phyloP scores from a whole-genome alignment of 2,797 vertebrate species.

The Amazona ochrocephala region DNA sequence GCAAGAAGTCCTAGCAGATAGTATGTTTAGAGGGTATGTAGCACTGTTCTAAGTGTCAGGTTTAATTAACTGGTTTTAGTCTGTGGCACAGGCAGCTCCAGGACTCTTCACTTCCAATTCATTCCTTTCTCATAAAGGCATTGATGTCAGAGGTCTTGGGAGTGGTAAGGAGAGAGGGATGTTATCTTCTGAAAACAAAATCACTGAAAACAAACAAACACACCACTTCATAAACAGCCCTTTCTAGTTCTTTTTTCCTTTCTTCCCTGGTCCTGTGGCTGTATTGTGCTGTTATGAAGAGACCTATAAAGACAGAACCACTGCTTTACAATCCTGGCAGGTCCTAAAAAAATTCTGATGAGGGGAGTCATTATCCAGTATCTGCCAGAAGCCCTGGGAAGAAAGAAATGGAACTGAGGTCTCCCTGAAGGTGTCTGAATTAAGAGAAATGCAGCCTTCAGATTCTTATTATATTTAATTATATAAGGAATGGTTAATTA shows the following conservation, averaged over 20 bases:
- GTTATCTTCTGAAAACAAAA: not conserved
- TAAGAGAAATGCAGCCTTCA: slow-evolving; percentile 23
- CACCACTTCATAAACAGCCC: not conserved
- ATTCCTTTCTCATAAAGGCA: not conserved
- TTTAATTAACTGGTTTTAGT: not conserved
- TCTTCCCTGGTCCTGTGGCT: not conserved
- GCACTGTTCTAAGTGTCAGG: not conserved
- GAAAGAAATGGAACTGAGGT: slow-evolving; percentile 9
- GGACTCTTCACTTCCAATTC: not conserved
- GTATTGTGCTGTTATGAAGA: not conserved
- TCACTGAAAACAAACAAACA: not conserved
- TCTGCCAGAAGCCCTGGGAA: not conserved
- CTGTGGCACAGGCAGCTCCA: not conserved
- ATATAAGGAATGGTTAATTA: slow-evolving; percentile 42
- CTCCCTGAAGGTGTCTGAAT: slow-evolving; percentile 17
- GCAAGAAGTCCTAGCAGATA: not conserved
- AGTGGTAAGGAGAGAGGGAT: not conserved
- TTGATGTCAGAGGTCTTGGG: not conserved
- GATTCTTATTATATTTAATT: slow-evolving; percentile 12
- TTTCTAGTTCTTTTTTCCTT: not conserved
- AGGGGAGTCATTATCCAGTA: not conserved
- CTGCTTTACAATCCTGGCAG: not conserved
- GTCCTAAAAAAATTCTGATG: not conserved
- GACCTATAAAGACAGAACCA: not conserved
- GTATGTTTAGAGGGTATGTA: not conserved